Percentiles rank a stretch among this genome's conserved stretches.
Evolutionary conservation across 1,140 invertebrate genomes (phyloP).

Genomic region (Doryteuthis pealeii): DNA sequence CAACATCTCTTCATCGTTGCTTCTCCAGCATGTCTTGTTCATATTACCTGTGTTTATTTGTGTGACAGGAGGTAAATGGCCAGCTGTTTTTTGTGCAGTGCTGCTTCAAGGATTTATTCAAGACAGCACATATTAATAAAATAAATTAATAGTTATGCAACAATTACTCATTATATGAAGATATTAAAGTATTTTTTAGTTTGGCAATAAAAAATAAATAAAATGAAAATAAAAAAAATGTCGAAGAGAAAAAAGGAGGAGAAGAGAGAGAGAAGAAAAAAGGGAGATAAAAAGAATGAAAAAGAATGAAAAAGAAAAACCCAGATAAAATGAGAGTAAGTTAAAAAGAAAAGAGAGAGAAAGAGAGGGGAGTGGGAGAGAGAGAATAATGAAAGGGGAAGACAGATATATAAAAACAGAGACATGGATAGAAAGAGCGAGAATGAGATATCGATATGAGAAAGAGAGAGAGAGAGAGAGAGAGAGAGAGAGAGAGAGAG

Average conservation of each 20-base stretch:
- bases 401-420: not conserved
- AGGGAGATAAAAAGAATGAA: not conserved
- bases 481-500: not conserved
- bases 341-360: not conserved
- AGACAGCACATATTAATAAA: too few relatives aligned
- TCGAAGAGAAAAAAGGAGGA: conserved; percentile 15
- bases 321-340: not conserved
- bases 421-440: conserved; percentile 7
- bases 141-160: too few relatives aligned
- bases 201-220: too few relatives aligned
- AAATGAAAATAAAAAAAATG: too few relatives aligned
- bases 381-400: conserved; percentile 9
- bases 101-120: too few relatives aligned
- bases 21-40: too few relatives aligned
- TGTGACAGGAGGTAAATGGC: too few relatives aligned
- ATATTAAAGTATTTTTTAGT: too few relatives aligned
- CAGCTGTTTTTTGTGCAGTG: too few relatives aligned
- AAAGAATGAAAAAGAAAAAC: conserved; percentile 6
- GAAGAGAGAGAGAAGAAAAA: conserved; percentile 1
- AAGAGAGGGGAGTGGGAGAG: not conserved
- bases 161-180: too few relatives aligned
- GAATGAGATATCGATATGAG: conserved; percentile 4
- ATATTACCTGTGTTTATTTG: too few relatives aligned
- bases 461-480: conserved; percentile 16
- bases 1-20: too few relatives aligned